Evolutionary conservation across 2,888 invertebrate species (phyloP), one percentile per base, ranked within the genome.

Genomic region (Lamellibrachia satsuma): DNA sequence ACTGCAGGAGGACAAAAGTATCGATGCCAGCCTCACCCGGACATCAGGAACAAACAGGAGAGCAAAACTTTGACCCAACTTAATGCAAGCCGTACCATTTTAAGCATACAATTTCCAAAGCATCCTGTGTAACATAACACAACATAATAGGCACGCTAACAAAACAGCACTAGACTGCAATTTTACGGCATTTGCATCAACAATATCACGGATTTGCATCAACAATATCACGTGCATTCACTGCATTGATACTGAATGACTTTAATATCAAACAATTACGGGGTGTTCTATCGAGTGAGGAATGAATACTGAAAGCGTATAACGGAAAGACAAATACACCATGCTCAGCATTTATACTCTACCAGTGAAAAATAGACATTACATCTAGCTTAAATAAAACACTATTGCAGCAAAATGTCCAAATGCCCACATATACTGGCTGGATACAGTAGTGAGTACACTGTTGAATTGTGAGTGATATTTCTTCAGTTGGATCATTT

Each of bases 161-260:
- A n/a, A 60, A 11, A 60, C 60, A 15, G 60, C 11, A 11, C 60
- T 11, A 60, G 15, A 15, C 55, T 55, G 9, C 9, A 60, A 15
- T 60, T 60, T 75, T 15, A 75, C 7, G n/a, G 75, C 75, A 75
- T 75, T 75, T 75, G 22, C 75, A 75, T 75, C 75, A 75, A 75
- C 75, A 75, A 75, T 75, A 75, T 75, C 75, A 75, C 75, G n/a
- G 39, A 75, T 75, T 75, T 75, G 22, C 75, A 75, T 75, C 75
- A 75, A 75, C 75, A 75, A 75, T 75, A 75, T 75, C 75, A 75
- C 75, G n/a, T 39, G 39, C 39, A 39, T 39, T 39, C 39, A 39
- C 39, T 22, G 75, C 75, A 15, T 75, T 22, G n/a, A 75, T n/a
- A 75, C 15, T 22, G 75, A 75, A 11, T 22, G 75, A 75, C 75